Evolutionary conservation across 2,888 invertebrate genomes (phyloP).

Genomic region (Slavum lentiscoides): DNA sequence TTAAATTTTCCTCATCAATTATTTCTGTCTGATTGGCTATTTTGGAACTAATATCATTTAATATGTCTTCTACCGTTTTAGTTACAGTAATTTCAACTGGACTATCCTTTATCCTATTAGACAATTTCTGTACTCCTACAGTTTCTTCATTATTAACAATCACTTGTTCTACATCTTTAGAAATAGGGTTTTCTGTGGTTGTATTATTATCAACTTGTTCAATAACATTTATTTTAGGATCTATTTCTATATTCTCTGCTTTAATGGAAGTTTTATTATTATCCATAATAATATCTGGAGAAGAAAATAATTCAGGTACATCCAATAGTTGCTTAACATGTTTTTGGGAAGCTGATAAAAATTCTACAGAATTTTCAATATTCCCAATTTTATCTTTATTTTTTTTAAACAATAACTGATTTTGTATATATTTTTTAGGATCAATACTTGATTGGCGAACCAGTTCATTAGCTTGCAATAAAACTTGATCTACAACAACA

Average conservation of each 20-base stretch:
- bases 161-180: neutral
- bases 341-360: neutral
- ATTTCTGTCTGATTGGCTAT: slow-evolving; percentile 39
- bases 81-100: slow-evolving; percentile 32
- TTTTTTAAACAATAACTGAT: slow-evolving; percentile 46
- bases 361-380: slow-evolving; percentile 20
- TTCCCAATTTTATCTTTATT: slow-evolving; percentile 43
- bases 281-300: slow-evolving; percentile 27
- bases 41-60: slow-evolving; percentile 49
- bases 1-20: slow-evolving; percentile 44
- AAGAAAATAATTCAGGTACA: slow-evolving; percentile 37
- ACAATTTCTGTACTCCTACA: slow-evolving; percentile 6
- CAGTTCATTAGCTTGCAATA: slow-evolving; percentile 41
- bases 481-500: slow-evolving; percentile 23
- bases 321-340: slow-evolving; percentile 8
- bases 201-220: neutral
- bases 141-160: slow-evolving; percentile 22
- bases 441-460: slow-evolving; percentile 49
- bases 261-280: slow-evolving; percentile 14
- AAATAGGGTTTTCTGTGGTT: neutral
- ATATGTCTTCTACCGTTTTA: slow-evolving; percentile 46
- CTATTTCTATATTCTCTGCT: neutral
- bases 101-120: slow-evolving; percentile 8
- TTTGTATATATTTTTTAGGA: slow-evolving; percentile 49
- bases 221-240: neutral